phyloP scores from a whole-genome alignment of 2,797 vertebrate species.

The Anolis apletophallus region DNA sequence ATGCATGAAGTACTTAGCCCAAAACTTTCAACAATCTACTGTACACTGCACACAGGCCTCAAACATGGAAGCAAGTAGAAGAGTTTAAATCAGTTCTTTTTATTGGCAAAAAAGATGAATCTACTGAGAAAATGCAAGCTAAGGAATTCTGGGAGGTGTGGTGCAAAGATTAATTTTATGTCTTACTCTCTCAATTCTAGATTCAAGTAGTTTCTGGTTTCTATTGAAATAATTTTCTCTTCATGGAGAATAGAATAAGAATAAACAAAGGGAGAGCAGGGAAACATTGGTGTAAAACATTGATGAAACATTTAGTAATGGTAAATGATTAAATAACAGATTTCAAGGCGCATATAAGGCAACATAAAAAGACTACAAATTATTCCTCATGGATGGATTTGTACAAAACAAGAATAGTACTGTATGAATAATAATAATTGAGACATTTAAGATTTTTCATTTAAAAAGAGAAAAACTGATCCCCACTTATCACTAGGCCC shows the following conservation, averaged over 20 bases:
- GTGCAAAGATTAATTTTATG: background rate
- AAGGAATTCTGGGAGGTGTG: no score
- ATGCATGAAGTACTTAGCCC: no score
- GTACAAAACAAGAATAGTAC: slow-evolving; percentile 17
- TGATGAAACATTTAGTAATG: background rate
- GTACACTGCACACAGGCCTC: no score
- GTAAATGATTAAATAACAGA: background rate
- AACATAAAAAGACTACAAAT: slow-evolving; percentile 14
- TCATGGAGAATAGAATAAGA: no score
- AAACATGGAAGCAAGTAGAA: no score
- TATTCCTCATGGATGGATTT: background rate
- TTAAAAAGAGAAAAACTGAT: slow-evolving; percentile 42
- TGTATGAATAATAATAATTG: slow-evolving; percentile 30
- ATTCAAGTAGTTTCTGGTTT: background rate
- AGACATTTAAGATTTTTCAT: slow-evolving; percentile 44
- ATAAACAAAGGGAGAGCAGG: background rate
- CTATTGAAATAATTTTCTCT: background rate
- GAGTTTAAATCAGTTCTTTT: no score
- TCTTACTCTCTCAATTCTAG: background rate
- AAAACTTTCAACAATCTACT: no score
- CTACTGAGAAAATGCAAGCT: no score
- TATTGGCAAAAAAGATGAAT: no score
- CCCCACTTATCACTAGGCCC: slow-evolving; percentile 52
- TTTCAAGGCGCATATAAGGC: background rate
- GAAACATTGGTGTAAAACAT: background rate